Evolutionary conservation across 1,140 invertebrate genomes (phyloP).

Genomic region (Ridgeia piscesae): DNA sequence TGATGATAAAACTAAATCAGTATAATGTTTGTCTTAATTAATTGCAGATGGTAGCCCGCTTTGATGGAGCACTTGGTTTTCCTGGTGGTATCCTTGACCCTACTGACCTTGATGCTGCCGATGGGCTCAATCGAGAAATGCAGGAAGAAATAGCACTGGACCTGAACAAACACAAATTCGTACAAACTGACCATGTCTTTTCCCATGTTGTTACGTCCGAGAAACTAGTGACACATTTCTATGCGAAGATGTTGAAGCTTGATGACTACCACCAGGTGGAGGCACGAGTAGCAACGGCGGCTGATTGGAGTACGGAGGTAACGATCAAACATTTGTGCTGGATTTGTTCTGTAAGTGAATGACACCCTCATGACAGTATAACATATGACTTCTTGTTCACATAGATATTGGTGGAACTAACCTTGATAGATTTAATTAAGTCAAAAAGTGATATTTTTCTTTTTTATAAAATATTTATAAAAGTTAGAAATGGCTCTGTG

Average conservation of each 20-base stretch:
- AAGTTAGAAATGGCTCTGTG: too few species aligned
- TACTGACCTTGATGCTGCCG: slow-evolving; percentile 51
- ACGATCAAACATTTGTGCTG: slow-evolving; percentile 12
- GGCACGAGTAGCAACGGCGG: slow-evolving; percentile 45
- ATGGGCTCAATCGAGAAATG: slow-evolving; percentile 62
- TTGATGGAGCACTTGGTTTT: slow-evolving; percentile 67
- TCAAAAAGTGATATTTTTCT: too few species aligned
- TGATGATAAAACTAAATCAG: background rate
- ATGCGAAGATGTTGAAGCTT: slow-evolving; percentile 56
- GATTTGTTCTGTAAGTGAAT: background rate
- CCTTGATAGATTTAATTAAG: too few species aligned
- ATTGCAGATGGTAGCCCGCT: slow-evolving; percentile 64
- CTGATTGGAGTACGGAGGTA: slow-evolving; percentile 61
- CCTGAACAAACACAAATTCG: slow-evolving; percentile 39
- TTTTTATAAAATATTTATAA: too few species aligned
- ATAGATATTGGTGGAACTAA: too few species aligned
- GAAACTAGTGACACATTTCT: slow-evolving; percentile 61
- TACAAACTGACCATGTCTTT: slow-evolving; percentile 44
- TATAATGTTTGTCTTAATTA: slow-evolving; percentile 21
- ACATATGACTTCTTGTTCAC: background rate
- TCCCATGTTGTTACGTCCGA: slow-evolving; percentile 47
- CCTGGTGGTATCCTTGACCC: slow-evolving; percentile 63
- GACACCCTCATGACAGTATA: background rate
- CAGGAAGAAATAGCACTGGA: slow-evolving; percentile 64
- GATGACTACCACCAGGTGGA: slow-evolving; percentile 57